phyloP scores from a whole-genome alignment of 2,113 vertebrate genomes.

The Blennius ocellaris region DNA sequence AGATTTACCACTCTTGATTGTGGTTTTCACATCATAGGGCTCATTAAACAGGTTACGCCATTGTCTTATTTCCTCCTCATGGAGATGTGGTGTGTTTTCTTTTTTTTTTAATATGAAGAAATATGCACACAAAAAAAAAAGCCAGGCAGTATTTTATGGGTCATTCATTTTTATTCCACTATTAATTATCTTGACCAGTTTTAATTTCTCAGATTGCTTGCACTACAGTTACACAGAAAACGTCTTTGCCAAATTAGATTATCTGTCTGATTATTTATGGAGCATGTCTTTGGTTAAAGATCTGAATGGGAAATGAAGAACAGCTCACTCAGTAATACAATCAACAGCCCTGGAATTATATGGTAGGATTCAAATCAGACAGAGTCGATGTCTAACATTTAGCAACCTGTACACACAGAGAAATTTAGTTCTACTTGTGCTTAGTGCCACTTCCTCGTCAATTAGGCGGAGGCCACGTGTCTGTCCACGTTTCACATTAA shows the following conservation, averaged over 20 bases:
- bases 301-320: slow-evolving; percentile 72
- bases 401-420: slow-evolving; percentile 64
- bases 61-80: neutral
- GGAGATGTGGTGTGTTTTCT: too few species aligned
- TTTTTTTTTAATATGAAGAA: too few species aligned
- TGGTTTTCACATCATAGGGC: slow-evolving; percentile 29
- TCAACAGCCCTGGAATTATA: slow-evolving; percentile 51
- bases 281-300: slow-evolving; percentile 79
- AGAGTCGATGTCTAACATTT: slow-evolving; percentile 46
- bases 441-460: slow-evolving; percentile 71
- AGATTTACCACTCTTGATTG: slow-evolving; percentile 32
- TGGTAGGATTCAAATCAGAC: slow-evolving; percentile 47
- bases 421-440: slow-evolving; percentile 78
- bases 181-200: slow-evolving; percentile 77
- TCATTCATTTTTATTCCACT: slow-evolving; percentile 84
- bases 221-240: slow-evolving; percentile 78
- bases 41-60: slow-evolving; percentile 7
- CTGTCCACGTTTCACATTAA: slow-evolving; percentile 60
- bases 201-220: slow-evolving; percentile 77
- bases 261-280: slow-evolving; percentile 66
- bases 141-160: slow-evolving; percentile 71
- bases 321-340: slow-evolving; percentile 54
- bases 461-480: slow-evolving; percentile 50
- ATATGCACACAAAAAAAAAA: slow-evolving; percentile 15
- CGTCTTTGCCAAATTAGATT: slow-evolving; percentile 75